Conservation (phyloP, 2,888 invertebrate species). For the Tuberolachnus salignus region DNA sequence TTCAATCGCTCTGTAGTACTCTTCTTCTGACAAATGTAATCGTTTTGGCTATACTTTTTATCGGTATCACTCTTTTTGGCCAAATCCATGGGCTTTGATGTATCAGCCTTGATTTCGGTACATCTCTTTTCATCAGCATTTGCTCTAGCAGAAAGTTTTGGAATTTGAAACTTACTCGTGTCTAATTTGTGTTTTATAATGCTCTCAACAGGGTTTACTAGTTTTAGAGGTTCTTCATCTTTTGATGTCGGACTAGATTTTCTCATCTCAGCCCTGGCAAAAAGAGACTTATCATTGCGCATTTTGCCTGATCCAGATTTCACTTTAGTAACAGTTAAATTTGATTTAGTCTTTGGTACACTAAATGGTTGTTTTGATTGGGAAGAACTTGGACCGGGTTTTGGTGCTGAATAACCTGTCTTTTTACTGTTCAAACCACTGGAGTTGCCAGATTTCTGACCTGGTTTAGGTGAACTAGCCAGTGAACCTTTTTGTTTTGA, state of each 20-base stretch:
- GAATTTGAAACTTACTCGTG: slow-evolving; percentile 81
- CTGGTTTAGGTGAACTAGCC: slow-evolving; percentile 56
- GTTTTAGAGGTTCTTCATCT: slow-evolving; percentile 58
- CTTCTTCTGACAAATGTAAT: slow-evolving; percentile 45
- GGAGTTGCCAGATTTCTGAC: slow-evolving; percentile 50
- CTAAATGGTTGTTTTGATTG: slow-evolving; percentile 51
- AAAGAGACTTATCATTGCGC: slow-evolving; percentile 57
- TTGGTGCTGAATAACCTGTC: slow-evolving; percentile 32
- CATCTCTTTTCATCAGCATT: slow-evolving; percentile 44
- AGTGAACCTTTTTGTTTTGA: slow-evolving; percentile 64
- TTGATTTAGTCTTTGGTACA: slow-evolving; percentile 43
- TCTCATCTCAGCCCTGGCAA: slow-evolving; percentile 57
- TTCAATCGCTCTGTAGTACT: slow-evolving; percentile 50
- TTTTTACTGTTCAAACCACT: slow-evolving; percentile 60
- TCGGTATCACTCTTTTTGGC: slow-evolving; percentile 44
- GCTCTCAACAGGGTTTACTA: slow-evolving; percentile 69
- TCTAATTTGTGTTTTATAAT: slow-evolving; percentile 72
- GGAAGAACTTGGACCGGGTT: slow-evolving; percentile 40
- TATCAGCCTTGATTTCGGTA: slow-evolving; percentile 14
- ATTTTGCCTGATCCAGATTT: slow-evolving; percentile 59
- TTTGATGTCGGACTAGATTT: slow-evolving; percentile 59
- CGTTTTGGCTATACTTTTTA: slow-evolving; percentile 44
- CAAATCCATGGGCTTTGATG: slow-evolving; percentile 50
- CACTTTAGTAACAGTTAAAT: slow-evolving; percentile 57
- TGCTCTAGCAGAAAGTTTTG: slow-evolving; percentile 73